Evolutionary conservation across 2,797 vertebrate genomes (phyloP), one percentile per base, ranked within the genome.

Genomic region (Eutrigla gurnardus): DNA sequence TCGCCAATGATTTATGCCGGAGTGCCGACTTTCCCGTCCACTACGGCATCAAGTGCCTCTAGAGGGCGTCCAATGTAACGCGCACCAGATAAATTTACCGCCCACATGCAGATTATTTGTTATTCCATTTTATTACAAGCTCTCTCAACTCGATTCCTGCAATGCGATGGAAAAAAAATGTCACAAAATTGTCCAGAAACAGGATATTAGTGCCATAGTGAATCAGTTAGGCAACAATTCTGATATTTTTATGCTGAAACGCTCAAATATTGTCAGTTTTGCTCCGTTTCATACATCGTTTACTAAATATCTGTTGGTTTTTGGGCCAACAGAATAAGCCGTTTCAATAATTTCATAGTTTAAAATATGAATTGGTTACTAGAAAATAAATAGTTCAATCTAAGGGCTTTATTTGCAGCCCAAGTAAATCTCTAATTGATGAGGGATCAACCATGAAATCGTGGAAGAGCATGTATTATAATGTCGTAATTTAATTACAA

Each of bases 1-100:
- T 88, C 67, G 59, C 71, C 62, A 42, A 12, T 87, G 81, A 86
- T 86, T 90, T 83, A 82, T 90, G 80, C 71, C 6, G 6, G 47
- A 13, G 35, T 61, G 65, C 37, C 46, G 17, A 3, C 4, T 12
- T 58, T 46, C 8, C n/a, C 15, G 15, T 46, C 53, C 12, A 10
- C 32, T 25, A 45, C 37, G 2, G 39, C 6, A 43, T 64, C 25
- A 11, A 17, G 11, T 4, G 25, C 57, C 65, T 81, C 47, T n/a
- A 63, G 66, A 59, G 37, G 66, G 42, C 13, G 5, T 42, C 37
- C 25, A 4, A 18, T 36, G 32, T 43, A 68, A 39, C 5, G 15
- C 6, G 18, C 17, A 17, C 12, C 13, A 32, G 60, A 71, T 54
- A 13, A 65, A 58, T 73, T 54, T 11, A 33, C 15, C 33, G 12